Evolutionary conservation across 2,113 vertebrate genomes (phyloP), one percentile per base, ranked within the genome.

Genomic region (Tylochromis polylepis): DNA sequence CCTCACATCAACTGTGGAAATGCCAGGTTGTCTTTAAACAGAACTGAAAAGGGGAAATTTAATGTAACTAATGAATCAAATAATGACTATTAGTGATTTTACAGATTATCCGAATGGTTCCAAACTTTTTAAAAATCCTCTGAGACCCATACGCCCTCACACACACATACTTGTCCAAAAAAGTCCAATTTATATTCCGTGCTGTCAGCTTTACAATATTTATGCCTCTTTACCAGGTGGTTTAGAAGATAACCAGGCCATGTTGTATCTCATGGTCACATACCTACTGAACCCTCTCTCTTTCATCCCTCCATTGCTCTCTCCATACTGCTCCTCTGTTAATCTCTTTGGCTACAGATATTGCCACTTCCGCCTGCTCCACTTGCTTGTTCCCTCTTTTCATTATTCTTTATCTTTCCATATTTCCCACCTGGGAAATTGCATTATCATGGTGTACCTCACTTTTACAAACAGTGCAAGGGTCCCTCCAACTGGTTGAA

Each of bases 231-330:
- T 72, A 85, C 34, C 89, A 29, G 92, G 59, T 92, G 92, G 88
- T 81, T 90, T 8, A 60, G 60, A 60, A 91, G 92, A 92, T 93
- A 93, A 82, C 88, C 6, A 75, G 65, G 72, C 62, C 55, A 24
- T 70, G 86, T 91, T 88, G 83, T 90, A 91, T 91, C 88, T 86
- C 83, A 43, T 87, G 87, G 85, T 88, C 78, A 70, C 89, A 90
- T 60, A 84, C 85, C 49, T 77, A 10, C 58, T 84, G 57, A 87
- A 89, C 82, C 67, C 85, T 77, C 70, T 80, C 38, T 72, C 75
- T 82, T 59, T 85, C 53, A 58, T 83, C 53, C 86, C 46, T 86
- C 12, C 53, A 24, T 58, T 62, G 34, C 83, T 80, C 56, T 56
- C 29, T 82, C 75, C 82, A 15, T 51, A 18, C 51, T 57, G 31